Evolutionary conservation across 2,888 invertebrate species (phyloP), one percentile per base, ranked within the genome.

Genomic region (Trichopoda pennipes): DNA sequence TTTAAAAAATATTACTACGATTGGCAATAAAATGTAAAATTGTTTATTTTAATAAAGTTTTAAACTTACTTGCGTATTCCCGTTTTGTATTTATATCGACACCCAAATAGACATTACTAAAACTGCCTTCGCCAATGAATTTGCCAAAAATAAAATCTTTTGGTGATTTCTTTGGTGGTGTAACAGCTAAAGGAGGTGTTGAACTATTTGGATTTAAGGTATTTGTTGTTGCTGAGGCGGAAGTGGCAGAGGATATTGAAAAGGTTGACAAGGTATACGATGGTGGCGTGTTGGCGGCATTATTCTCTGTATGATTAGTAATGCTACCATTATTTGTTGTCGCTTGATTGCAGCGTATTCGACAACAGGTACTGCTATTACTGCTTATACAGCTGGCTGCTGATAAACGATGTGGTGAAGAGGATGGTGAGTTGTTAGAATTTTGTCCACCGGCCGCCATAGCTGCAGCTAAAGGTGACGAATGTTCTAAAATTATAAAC

Each of bases 121-220:
- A 99, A 90, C 98, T 98, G 85, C 99, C 99, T 91, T 99, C 99
- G 84, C 99, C 99, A 87, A 99, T 95, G 84, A 96, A 94, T 92
- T 97, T 97, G 78, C 98, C 97, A 92, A 99, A 99, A 88, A 96
- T 95, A 91, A 96, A 99, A 92, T 99, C 98, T 89, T 95, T 94
- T 73, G 97, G 94, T 38, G 91, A 87, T 84, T 89, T 90, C 85
- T 89, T 90, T 66, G 89, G 88, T 78, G 86, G 85, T 79, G 87
- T 86, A 64, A 84, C 84, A 55, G 86, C 81, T 66, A 78, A 58
- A 72, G 83, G 84, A 55, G 77, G 77, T 73, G 80, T 60, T 78
- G 72, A 79, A 63, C 42, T 76, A 73, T 56, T 60, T 21, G 74
- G 58, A 64, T 72, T 72, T 21, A 80, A 80, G 42, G 85, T 83